Percentiles rank a stretch among this genome's conserved stretches.
phyloP scores from a whole-genome alignment of 2,113 vertebrate species.

The Heterotilapia buettikoferi region DNA sequence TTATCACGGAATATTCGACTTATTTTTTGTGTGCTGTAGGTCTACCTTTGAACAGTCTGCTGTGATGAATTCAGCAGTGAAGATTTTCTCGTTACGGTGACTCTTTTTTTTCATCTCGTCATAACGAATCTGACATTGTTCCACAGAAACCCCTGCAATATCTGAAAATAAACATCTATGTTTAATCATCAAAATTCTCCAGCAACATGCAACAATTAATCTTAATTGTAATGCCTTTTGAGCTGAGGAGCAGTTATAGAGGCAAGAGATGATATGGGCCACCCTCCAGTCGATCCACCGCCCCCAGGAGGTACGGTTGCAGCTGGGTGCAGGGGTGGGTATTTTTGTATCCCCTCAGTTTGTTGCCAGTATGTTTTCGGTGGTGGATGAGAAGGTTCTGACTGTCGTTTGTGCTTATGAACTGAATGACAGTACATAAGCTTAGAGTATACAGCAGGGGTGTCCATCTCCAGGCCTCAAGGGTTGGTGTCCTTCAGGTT shows the following conservation, averaged over 20 bases:
- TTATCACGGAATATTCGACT: fast-evolving
- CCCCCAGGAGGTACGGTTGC: neutral
- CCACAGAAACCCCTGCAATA: slow-evolving; percentile 89
- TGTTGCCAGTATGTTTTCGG: neutral
- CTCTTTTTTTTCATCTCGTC: slow-evolving; percentile 82
- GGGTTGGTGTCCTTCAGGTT: neutral
- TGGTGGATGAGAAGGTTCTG: neutral
- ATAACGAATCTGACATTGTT: slow-evolving; percentile 90
- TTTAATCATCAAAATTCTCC: neutral
- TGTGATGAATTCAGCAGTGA: slow-evolving; percentile 87
- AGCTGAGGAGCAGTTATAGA: neutral
- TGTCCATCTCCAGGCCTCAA: fast-evolving
- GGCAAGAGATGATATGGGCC: fast-evolving
- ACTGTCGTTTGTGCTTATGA: neutral
- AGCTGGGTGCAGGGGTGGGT: fast-evolving
- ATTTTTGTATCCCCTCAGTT: neutral
- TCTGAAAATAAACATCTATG: slow-evolving; percentile 62
- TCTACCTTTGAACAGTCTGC: slow-evolving; percentile 90
- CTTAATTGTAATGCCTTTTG: neutral
- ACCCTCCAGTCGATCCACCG: neutral
- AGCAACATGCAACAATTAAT: neutral
- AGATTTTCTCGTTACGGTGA: slow-evolving; percentile 76
- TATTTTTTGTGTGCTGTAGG: neutral
- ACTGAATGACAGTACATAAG: neutral
- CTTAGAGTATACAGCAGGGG: neutral